A percentile compares a stretch with the other conserved stretches of the same genome.
Evolutionary conservation across 2,888 invertebrate species (phyloP).

Genomic region (Lepidochrysops patricia): DNA sequence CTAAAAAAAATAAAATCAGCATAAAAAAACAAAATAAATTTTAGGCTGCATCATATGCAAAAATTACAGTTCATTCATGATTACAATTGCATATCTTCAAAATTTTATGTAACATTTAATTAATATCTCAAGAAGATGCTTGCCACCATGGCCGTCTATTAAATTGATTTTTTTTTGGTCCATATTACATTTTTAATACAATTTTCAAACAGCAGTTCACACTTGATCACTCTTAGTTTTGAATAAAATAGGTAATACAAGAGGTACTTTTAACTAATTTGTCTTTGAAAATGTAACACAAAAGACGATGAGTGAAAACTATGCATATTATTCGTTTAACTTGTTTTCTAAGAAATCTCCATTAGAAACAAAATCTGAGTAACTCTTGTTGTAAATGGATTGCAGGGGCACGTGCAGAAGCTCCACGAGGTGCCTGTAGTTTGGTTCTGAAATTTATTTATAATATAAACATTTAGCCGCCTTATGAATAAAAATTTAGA

Average conservation of each 20-base stretch:
- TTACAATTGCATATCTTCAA: not conserved
- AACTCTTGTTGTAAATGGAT: conserved; percentile 81
- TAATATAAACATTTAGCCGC: not conserved
- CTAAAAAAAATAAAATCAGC: not conserved
- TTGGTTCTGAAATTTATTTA: conserved; percentile 76
- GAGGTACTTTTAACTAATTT: conserved; percentile 8
- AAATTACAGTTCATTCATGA: not conserved
- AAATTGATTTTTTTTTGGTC: not conserved
- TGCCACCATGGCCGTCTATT: not conserved
- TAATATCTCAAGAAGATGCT: not conserved
- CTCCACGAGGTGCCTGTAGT: conserved; percentile 89
- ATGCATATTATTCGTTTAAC: conserved; percentile 1
- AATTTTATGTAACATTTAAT: not conserved
- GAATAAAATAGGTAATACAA: conserved; percentile 15
- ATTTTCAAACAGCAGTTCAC: not conserved
- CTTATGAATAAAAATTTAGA: too few species aligned
- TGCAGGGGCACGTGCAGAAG: conserved; percentile 91
- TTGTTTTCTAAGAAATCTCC: conserved; percentile 43
- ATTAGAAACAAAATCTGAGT: conserved; percentile 41
- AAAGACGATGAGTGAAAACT: conserved; percentile 2
- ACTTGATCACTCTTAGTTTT: not conserved
- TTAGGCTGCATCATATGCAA: not conserved
- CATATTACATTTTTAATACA: not conserved
- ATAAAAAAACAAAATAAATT: not conserved
- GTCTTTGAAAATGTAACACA: conserved; percentile 16